These are phyloP conservation scores for Sesia apiformis DNA, from an alignment of 2,888 invertebrate genomes.

Conservation along the genomic window DNA sequence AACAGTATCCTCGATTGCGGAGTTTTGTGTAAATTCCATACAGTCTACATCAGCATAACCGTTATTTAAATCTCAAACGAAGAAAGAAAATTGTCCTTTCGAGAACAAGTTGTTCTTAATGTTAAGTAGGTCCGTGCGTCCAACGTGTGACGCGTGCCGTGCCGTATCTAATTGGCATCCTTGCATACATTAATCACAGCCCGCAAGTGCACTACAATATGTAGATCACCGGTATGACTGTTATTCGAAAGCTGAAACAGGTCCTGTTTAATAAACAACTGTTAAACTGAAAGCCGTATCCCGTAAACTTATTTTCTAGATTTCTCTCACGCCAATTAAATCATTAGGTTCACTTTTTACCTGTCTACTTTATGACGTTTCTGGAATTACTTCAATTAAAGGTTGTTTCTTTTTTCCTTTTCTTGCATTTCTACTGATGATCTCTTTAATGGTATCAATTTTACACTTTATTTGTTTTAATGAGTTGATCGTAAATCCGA, in stretches of 20 bases:
- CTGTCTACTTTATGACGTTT: conserved; percentile 21
- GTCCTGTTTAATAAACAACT: conserved; percentile 46
- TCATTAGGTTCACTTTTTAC: conserved; percentile 23
- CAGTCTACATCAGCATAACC: conserved; percentile 44
- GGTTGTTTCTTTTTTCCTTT: no score
- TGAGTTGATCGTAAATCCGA: background rate
- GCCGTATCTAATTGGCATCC: conserved; percentile 59
- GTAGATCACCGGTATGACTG: conserved; percentile 33
- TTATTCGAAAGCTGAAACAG: conserved; percentile 48
- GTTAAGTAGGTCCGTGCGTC: conserved; percentile 24
- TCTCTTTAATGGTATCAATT: no score
- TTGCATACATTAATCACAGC: conserved; percentile 47
- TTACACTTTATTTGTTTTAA: no score
- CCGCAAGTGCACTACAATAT: conserved; percentile 25
- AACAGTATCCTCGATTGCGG: conserved; percentile 20
- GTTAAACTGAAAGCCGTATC: conserved; percentile 46
- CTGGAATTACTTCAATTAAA: conserved; percentile 12
- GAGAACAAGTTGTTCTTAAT: conserved; percentile 27
- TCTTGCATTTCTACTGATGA: no score
- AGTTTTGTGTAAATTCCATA: conserved; percentile 28
- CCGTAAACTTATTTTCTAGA: conserved; percentile 13
- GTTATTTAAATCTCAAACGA: conserved; percentile 32
- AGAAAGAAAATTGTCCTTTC: conserved; percentile 36
- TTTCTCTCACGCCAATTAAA: conserved; percentile 7
- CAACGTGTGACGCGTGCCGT: conserved; percentile 33